Percentiles rank a stretch among this genome's conserved stretches.
phyloP scores from a whole-genome alignment of 2,888 invertebrate genomes.

The Flexamia atlantica region DNA sequence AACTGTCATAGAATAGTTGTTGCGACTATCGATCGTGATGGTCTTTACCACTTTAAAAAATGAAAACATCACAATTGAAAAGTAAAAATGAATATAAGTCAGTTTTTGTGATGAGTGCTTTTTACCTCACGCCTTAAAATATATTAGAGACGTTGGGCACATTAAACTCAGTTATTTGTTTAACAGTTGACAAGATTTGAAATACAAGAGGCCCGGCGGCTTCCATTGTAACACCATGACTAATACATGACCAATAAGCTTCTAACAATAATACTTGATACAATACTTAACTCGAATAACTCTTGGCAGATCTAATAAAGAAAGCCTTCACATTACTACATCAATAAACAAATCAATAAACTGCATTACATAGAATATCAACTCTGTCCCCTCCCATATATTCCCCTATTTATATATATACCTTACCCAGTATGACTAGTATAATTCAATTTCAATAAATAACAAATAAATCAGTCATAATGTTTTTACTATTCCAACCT shows the following conservation, averaged over 20 bases:
- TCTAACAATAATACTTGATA: conserved; percentile 45
- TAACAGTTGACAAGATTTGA: conserved; percentile 13
- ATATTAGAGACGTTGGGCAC: not conserved
- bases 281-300: conserved; percentile 44
- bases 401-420: conserved; percentile 66
- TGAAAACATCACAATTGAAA: not conserved
- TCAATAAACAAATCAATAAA: conserved; percentile 47
- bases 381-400: conserved; percentile 69
- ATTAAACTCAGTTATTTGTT: not conserved
- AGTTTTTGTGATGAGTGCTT: not conserved
- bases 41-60: no score
- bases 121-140: not conserved
- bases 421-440: conserved; percentile 57
- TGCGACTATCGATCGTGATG: no score
- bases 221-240: conserved; percentile 48
- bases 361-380: conserved; percentile 63
- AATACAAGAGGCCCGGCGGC: not conserved
- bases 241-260: conserved; percentile 49
- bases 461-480: conserved; percentile 61
- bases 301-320: conserved; percentile 50
- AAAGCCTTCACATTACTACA: conserved; percentile 58
- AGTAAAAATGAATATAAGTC: not conserved
- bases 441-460: conserved; percentile 54
- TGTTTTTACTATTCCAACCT: conserved; percentile 51
- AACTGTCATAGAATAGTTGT: no score